Percentiles rank a stretch among this genome's conserved stretches.
phyloP scores from a whole-genome alignment of 2,797 vertebrate species.

The Platyrinchus mystaceus region DNA sequence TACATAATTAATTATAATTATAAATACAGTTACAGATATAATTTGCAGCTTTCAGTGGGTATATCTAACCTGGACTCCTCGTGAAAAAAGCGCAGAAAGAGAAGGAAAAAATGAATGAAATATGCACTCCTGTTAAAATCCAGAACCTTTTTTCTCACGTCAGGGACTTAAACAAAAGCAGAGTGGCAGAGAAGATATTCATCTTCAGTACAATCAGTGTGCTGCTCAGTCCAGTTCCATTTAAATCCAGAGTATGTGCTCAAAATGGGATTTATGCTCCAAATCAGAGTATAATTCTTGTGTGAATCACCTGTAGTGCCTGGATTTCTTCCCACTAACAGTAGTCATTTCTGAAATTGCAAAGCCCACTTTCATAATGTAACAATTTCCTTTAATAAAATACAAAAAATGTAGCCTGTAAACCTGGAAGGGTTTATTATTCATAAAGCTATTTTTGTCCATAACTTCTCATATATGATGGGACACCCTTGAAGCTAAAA shows the following conservation, averaged over 20 bases:
- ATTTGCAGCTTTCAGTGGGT: neutral
- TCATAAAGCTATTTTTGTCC: neutral
- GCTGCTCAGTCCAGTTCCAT: neutral
- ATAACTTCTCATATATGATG: neutral
- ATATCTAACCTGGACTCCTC: neutral
- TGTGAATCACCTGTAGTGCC: neutral
- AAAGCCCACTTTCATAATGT: neutral
- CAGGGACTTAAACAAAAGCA: neutral
- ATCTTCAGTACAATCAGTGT: neutral
- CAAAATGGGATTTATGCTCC: neutral
- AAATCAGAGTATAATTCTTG: neutral
- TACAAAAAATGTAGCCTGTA: neutral
- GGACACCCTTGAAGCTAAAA: neutral
- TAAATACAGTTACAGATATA: neutral
- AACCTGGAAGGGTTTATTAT: neutral
- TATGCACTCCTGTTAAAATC: neutral
- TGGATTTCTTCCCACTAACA: neutral
- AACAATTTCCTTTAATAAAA: neutral
- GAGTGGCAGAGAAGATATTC: neutral
- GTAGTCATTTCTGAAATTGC: neutral
- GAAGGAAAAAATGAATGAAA: neutral
- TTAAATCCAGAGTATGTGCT: neutral
- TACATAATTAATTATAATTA: neutral
- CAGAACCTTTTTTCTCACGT: fast-evolving
- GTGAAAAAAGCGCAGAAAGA: neutral